phyloP scores from a whole-genome alignment of 2,113 vertebrate genomes.

The Cryptomyrus ogoouensis region DNA sequence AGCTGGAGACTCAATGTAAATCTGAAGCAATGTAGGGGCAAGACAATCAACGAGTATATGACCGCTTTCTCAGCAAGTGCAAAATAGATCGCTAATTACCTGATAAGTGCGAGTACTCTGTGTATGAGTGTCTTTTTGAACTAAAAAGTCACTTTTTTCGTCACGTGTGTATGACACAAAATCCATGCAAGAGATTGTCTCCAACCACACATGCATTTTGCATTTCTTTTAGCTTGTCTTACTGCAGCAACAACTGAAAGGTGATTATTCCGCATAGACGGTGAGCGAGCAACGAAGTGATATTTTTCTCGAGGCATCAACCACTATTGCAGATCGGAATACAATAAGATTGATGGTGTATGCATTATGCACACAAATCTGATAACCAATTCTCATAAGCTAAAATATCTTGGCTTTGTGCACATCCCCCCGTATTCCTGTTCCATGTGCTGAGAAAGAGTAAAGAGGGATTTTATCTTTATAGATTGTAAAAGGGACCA shows the following conservation, averaged over 20 bases:
- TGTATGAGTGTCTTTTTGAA: background rate
- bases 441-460: background rate
- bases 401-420: background rate
- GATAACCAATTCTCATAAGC: background rate
- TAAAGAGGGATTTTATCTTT: background rate
- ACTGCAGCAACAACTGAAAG: background rate
- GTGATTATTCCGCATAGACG: background rate
- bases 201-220: background rate
- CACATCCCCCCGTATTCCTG: background rate
- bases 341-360: background rate
- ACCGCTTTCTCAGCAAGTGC: background rate
- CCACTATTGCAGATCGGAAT: background rate
- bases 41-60: background rate
- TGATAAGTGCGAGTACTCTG: background rate
- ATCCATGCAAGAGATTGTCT: background rate
- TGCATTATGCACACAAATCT: background rate
- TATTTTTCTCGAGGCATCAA: background rate
- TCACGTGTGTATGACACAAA: background rate
- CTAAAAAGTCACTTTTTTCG: background rate
- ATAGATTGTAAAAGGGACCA: background rate
- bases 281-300: background rate
- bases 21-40: background rate
- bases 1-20: background rate
- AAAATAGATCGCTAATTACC: background rate
- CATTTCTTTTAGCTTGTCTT: background rate